Base-by-base conservation (phyloP, 2,113 vertebrate genomes). In the Hystrix cristata region DNA sequence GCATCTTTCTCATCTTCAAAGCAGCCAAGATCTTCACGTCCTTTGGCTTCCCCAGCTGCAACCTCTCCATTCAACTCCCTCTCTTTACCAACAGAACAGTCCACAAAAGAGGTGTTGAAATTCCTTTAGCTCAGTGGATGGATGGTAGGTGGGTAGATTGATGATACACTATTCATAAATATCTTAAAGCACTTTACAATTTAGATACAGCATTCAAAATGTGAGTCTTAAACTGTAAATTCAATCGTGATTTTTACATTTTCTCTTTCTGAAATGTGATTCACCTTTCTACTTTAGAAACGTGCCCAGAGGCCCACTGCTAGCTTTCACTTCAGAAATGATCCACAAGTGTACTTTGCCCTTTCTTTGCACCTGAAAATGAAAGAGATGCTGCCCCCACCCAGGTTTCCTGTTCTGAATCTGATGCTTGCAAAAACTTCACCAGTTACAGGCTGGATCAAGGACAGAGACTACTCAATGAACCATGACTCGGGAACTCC, bases 261-360 rank as follows among this genome's bases (percentile, higher is more conserved):
- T 85, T 78, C 59, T 91, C 53, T 79, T 92, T 85, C 87, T 60
- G 23, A 84, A 51, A 71, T 25, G 29, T 51, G 13, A 21, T 43
- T 97, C 67, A 27, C 80, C 59, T 60, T 65, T 87, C 67, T 79
- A 59, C 38, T 95, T 93, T 79, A 80, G 69, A 94, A 93, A 62
- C 43, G 34, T 80, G 86, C 57, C 29, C 82, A 67, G 81, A 72
- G 43, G 65, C 5, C 29, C 53, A 29, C 0, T 90, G 34, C 31
- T 91, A 87, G 1, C 23, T 90, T 82, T 91, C 38, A 13, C 46
- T 91, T 91, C 89, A 94, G 21, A 78, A 53, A 76, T 53, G 60
- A 31, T 53, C 25, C 71, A 51, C 43, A 76, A 64, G 16, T 31
- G 48, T 57, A 31, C 53, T 14, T 25, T 14, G 19, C 65, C 60